Evolutionary conservation across 1,140 invertebrate species (phyloP), one percentile per base, ranked within the genome.

Genomic region (Phthorimaea operculella): DNA sequence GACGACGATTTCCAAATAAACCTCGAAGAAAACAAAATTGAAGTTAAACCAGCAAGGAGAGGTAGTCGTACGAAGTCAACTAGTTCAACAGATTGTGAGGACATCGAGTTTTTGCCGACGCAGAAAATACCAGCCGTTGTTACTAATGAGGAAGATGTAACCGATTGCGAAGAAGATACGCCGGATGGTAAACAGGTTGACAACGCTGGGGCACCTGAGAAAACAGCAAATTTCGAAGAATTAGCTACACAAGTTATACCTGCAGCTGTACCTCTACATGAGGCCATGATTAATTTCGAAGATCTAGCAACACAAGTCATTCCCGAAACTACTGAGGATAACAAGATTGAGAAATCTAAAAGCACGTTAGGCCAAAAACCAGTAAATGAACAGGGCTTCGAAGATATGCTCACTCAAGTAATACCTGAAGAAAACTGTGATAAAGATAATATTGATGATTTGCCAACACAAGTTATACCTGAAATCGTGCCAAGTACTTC

Each of bases 1-100:
- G 44, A 47, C 5, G n/a, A 47, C 16, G 44, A 16, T 16, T 9
- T 15, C 44, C 44, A 47, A 47, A 47, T 15, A 2, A 39, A 3
- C 36, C n/a, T 10, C 8, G n/a, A 12, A n/a, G 10, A 10, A 10
- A 39, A 10, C 2, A 5, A 2, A 2, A 39, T 4, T 10, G 3
- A 10, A 10, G 8, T 15, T 15, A 47, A 14, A 47, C 14, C 44
- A 16, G n/a, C 14, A 1, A 50, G 28, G 17, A 21, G 48, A 4
- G 10, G 4, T 28, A 28, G 1, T 33, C 12, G 51, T 33, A 36
- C 57, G n/a, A 62, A 65, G 51, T 70, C 70, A 33, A 64, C 67
- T 52, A 65, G 56, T 58, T 74, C 69, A 9, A 73, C 70, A 18
- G 74, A 82, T 62, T 70, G 74, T 66, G 77, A 83, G 57, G 77